Evolutionary conservation across 2,797 vertebrate species (phyloP), one percentile per base, ranked within the genome.

Genomic region (Odontamblyopus lacepedii): DNA sequence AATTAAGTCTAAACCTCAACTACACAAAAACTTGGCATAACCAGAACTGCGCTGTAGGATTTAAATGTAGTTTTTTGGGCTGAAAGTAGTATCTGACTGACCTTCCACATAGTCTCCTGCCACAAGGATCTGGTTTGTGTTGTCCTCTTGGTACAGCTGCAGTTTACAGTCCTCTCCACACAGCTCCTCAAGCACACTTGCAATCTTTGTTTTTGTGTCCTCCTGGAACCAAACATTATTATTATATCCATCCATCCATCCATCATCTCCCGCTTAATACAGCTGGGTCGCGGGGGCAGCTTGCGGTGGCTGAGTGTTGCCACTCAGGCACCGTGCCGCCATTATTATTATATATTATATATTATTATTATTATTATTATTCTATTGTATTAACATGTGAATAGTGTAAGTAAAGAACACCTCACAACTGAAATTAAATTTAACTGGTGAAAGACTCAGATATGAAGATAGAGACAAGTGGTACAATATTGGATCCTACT

Each of bases 81-180:
- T 19, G 44, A 0, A 16, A 51, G 26, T n/a, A 51, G 26, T n/a
- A 11, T 16, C 29, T 19, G 0, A 26, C 78, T 84, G 75, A 93
- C 94, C 93, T 93, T 94, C 90, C n/a, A 94, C 89, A 59, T 91
- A 90, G 50, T 90, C 84, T 65, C 94, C 94, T 50, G 91, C 88
- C 32, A 95, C 84, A 13, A 94, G 44, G 71, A 92, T 81, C 75
- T 92, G 72, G 11, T 91, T 74, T 0, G 91, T 68, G 80, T 91
- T 69, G 78, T 91, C 85, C 71, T 90, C 86, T 79, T 95, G 94
- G 80, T 89, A 94, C 79, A 95, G 80, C 32, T 93, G 85, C 1
- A 95, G 86, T 26, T 92, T 91, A 64, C 93, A 94, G 78, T 92
- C 87, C n/a, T 87, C 87, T 11, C 73, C 82, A 67, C 94, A 95